These are phyloP conservation scores for Oryzias woworae DNA, from an alignment of 2,113 vertebrate species.

Conservation along the genomic window DNA sequence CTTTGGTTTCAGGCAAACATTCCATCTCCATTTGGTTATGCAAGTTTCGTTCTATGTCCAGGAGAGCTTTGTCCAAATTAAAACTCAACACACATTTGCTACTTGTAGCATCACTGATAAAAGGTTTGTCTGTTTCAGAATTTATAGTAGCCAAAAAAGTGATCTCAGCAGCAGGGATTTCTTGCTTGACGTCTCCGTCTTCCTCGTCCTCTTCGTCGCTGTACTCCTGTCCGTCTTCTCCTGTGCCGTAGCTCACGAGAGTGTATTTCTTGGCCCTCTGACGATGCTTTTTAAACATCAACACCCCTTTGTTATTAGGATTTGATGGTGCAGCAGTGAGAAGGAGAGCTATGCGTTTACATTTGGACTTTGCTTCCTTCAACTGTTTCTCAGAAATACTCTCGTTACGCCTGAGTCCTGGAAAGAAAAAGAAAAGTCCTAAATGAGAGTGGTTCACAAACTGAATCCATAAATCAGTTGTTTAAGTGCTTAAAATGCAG, in stretches of 20 bases:
- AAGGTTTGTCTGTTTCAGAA: slow-evolving; percentile 86
- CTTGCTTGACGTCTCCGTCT: slow-evolving; percentile 71
- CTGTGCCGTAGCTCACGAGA: slow-evolving; percentile 97
- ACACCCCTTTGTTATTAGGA: slow-evolving; percentile 94
- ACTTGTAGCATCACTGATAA: slow-evolving; percentile 78
- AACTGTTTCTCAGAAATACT: slow-evolving; percentile 96
- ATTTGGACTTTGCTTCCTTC: slow-evolving; percentile 98
- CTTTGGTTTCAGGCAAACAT: slow-evolving; percentile 87
- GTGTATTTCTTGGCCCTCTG: slow-evolving; percentile 94
- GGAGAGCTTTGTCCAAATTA: slow-evolving; percentile 87
- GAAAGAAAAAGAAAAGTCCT: slow-evolving; percentile 5
- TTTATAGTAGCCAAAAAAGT: slow-evolving; percentile 80
- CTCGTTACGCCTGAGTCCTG: slow-evolving; percentile 92
- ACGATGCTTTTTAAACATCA: slow-evolving; percentile 98
- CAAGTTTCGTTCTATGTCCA: slow-evolving; percentile 85
- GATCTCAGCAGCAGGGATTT: slow-evolving; percentile 78
- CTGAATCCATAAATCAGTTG: no score
- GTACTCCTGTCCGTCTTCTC: slow-evolving; percentile 79
- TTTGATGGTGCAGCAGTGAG: slow-evolving; percentile 89
- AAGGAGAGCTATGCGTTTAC: slow-evolving; percentile 95
- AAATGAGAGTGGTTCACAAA: slow-evolving; percentile 2
- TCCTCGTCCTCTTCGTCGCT: slow-evolving; percentile 81
- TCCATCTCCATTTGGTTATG: slow-evolving; percentile 84
- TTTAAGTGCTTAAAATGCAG: no score
- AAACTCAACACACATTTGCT: slow-evolving; percentile 81